Evolutionary conservation across 1,140 invertebrate species (phyloP).

Genomic region (Cotesia typhae): DNA sequence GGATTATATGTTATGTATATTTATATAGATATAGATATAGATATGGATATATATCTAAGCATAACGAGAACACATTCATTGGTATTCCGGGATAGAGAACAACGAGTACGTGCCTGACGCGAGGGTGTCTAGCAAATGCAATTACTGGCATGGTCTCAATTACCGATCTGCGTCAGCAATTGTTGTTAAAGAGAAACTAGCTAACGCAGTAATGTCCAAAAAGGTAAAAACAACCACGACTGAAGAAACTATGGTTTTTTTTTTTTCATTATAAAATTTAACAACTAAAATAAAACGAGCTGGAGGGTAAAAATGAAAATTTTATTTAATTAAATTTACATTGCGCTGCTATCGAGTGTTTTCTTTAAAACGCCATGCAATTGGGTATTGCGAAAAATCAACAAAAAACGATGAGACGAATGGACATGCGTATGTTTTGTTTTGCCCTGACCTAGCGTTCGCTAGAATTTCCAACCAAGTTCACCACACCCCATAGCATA

Average conservation of each 20-base stretch:
- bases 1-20: too few relatives aligned
- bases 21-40: neutral
- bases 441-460: constrained; percentile 27
- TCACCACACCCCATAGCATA: neutral
- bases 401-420: neutral
- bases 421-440: constrained; percentile 15
- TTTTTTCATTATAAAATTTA: neutral
- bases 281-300: neutral
- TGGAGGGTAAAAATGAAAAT: too few relatives aligned
- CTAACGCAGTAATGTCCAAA: constrained; percentile 15
- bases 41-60: constrained; percentile 1
- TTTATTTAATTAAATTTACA: too few relatives aligned
- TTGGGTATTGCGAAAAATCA: neutral
- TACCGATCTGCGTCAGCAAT: constrained; percentile 55
- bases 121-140: constrained; percentile 48
- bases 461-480: neutral
- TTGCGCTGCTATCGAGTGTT: neutral
- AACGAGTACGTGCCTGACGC: constrained; percentile 48
- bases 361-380: neutral
- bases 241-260: neutral
- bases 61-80: constrained; percentile 50
- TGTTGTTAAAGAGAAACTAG: constrained; percentile 44
- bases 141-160: constrained; percentile 56
- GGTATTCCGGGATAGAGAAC: constrained; percentile 49
- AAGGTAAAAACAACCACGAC: neutral